Conservation (phyloP, 1,140 invertebrate species). For the Nautilus pompilius region DNA sequence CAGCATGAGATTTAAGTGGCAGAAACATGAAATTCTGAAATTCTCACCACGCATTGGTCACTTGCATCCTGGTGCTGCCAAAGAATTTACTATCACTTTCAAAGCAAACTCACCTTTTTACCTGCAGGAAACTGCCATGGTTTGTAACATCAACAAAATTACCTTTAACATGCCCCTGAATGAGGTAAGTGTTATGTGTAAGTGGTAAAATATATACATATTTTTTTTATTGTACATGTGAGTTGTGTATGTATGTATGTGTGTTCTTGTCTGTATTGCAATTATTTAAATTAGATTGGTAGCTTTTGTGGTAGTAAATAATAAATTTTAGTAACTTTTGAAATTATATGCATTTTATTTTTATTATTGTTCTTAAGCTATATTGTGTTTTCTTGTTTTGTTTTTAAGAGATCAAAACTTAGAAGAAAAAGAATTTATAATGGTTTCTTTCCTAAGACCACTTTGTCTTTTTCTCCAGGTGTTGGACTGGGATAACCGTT, state of each 20-base stretch:
- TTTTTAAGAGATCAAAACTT: too few relatives aligned
- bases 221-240: too few relatives aligned
- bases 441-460: too few relatives aligned
- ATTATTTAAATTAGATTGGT: background rate
- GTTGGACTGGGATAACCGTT: slow-evolving; percentile 54
- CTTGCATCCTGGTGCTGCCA: slow-evolving; percentile 42
- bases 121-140: slow-evolving; percentile 32
- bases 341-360: too few relatives aligned
- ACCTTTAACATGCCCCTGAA: slow-evolving; percentile 50
- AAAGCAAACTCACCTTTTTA: slow-evolving; percentile 38
- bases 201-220: too few relatives aligned
- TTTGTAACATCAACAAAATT: slow-evolving; percentile 49
- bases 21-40: slow-evolving; percentile 40
- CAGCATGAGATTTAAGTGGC: slow-evolving; percentile 49
- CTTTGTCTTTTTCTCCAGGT: slow-evolving; percentile 23
- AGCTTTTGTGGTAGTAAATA: background rate
- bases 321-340: too few relatives aligned
- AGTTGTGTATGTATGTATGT: too few relatives aligned
- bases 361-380: too few relatives aligned
- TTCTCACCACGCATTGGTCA: slow-evolving; percentile 50
- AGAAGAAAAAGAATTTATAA: too few relatives aligned
- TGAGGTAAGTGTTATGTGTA: slow-evolving; percentile 32
- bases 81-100: slow-evolving; percentile 53
- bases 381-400: too few relatives aligned
- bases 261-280: too few relatives aligned